Base-by-base conservation (phyloP, 1,140 invertebrate species). In the Lineus longissimus region DNA sequence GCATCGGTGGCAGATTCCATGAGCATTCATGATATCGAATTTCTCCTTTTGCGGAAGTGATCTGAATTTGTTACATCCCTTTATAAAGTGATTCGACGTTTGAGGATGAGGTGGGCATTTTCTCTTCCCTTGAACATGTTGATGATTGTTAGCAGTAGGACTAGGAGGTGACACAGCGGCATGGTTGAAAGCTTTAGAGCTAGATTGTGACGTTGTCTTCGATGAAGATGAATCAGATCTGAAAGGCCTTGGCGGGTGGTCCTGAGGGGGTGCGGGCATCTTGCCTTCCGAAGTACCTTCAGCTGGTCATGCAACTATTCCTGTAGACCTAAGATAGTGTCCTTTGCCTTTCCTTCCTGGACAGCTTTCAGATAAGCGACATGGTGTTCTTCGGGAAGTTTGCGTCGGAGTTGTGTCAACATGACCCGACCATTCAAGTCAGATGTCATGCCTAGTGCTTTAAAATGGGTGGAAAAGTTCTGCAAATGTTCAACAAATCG, bases 61-160 rank as follows among this genome's bases (percentile, higher is more conserved):
- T 51, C 47, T 19, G n/a, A 51, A 51, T n/a, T 51, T 51, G n/a
- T 51, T 19, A n/a, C 47, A 51, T 6, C 47, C 47, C 47, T 51
- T 51, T 4, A 51, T 51, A n/a, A 51, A 51, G n/a, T 51, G 47
- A 27, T 51, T 51, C 6, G 47, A 51, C 4, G 6, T 51, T 51
- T 27, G 47, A 19, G 47, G 47, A n/a, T 51, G 47, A 4, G n/a
- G n/a, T 19, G 47, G 47, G 25, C 47, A 51, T n/a, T 51, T 51
- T 43, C 11, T 13, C n/a, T 19, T 19, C 6, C n/a, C n/a, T 6
- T n/a, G 47, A 6, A 7, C n/a, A 4, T n/a, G 6, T 36, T 36
- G 33, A 13, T 43, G 11, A 9, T 51, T 51, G 6, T 51, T 9
- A 9, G 4, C 47, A 51, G 6, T 51, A 4, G 6, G 6, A 51